A percentile compares a stretch with the other conserved stretches of the same genome.
phyloP scores from a whole-genome alignment of 2,888 invertebrate species.

The Lathronympha strigana region DNA sequence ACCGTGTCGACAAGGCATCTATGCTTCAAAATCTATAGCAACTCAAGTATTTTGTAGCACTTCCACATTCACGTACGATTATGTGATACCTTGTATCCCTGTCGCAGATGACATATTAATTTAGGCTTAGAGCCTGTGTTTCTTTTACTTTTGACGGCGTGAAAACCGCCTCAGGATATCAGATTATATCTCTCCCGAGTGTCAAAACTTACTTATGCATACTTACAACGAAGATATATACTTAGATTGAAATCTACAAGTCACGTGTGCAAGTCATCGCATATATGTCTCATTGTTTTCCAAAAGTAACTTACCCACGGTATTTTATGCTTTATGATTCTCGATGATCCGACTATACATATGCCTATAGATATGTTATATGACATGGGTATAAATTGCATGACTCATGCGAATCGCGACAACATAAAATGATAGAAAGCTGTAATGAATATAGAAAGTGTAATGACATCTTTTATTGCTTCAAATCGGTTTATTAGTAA shows the following conservation, averaged over 20 bases:
- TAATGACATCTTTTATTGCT: constrained; percentile 23
- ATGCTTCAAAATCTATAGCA: too few relatives aligned
- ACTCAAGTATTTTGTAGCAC: too few relatives aligned
- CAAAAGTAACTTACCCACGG: not conserved
- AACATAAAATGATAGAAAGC: constrained; percentile 24
- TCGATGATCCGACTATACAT: not conserved
- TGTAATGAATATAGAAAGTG: constrained; percentile 34
- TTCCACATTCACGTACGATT: too few relatives aligned
- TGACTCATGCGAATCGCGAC: constrained; percentile 16
- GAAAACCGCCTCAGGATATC: not conserved
- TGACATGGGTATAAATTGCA: constrained; percentile 10
- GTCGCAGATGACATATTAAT: too few relatives aligned
- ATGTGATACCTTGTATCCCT: too few relatives aligned
- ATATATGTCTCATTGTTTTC: constrained; percentile 1
- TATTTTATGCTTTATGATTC: constrained; percentile 14
- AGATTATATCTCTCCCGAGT: not conserved
- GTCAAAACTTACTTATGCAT: not conserved
- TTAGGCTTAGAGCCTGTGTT: too few relatives aligned
- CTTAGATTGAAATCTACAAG: not conserved
- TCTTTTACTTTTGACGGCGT: too few relatives aligned
- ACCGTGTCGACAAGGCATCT: too few relatives aligned
- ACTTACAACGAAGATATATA: not conserved
- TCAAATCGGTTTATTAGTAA: constrained; percentile 25
- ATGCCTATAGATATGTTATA: not conserved
- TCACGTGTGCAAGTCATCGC: constrained; percentile 1